phyloP scores from a whole-genome alignment of 2,113 vertebrate genomes.

The Bagarius yarrelli region DNA sequence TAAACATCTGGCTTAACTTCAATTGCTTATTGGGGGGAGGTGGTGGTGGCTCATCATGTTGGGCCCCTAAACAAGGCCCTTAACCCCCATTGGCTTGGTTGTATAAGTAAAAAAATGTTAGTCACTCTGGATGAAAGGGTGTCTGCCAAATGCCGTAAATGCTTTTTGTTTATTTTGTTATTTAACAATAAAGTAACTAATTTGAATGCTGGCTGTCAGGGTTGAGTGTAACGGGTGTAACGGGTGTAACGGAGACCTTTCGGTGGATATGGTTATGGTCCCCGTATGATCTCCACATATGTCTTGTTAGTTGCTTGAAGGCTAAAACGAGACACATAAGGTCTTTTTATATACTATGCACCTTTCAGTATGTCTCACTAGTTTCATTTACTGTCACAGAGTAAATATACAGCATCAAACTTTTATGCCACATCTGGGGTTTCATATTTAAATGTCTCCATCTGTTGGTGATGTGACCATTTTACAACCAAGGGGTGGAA shows the following conservation, averaged over 20 bases:
- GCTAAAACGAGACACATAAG: background rate
- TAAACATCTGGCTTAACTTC: too few species aligned
- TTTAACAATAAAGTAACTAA: background rate
- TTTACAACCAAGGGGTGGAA: background rate
- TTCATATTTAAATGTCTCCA: background rate
- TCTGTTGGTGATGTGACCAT: background rate
- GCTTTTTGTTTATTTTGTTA: background rate
- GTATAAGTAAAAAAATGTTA: too few species aligned
- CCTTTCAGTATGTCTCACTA: background rate
- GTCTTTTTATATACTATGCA: background rate
- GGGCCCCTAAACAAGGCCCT: too few species aligned
- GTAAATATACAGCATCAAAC: background rate
- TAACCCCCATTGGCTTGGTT: too few species aligned
- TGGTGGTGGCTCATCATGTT: too few species aligned
- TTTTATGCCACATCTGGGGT: background rate
- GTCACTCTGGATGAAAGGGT: too few species aligned
- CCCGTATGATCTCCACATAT: background rate
- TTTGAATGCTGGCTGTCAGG: background rate
- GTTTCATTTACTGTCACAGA: background rate
- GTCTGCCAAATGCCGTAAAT: too few species aligned
- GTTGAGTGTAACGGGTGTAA: background rate
- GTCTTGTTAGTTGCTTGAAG: background rate
- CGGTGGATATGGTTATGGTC: too few species aligned
- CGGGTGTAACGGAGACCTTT: background rate
- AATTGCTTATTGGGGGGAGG: too few species aligned